These are phyloP conservation scores for Odobenus rosmarus DNA, from an alignment of 2,113 vertebrate species.

Conservation along the genomic window DNA sequence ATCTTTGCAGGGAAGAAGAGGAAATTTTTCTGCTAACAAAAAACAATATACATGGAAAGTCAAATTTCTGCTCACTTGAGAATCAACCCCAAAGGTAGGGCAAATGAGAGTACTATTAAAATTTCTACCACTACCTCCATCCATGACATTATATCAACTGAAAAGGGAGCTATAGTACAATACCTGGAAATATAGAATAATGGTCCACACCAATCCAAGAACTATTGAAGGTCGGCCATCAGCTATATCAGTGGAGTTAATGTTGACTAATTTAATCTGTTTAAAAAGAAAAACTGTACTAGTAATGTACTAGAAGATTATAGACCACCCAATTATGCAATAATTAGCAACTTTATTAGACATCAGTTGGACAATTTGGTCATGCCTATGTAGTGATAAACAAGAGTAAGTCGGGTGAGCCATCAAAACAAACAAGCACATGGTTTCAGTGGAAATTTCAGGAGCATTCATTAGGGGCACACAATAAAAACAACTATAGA, in stretches of 20 bases:
- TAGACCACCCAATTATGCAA: neutral
- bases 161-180: fast-evolving
- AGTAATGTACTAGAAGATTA: neutral
- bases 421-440: neutral
- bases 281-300: constrained; percentile 60
- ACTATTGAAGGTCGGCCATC: constrained; percentile 97
- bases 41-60: neutral
- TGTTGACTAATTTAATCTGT: constrained; percentile 99
- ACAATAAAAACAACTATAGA: neutral
- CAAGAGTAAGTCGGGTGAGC: neutral
- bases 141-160: neutral
- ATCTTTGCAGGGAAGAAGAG: neutral
- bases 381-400: neutral
- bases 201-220: constrained; percentile 97
- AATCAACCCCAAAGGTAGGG: neutral
- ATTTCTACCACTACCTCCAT: neutral
- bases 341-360: neutral
- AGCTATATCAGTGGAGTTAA: constrained; percentile 97
- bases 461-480: neutral
- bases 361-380: neutral
- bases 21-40: neutral
- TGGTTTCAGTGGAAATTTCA: neutral
- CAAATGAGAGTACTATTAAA: neutral
- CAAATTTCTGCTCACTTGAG: neutral
- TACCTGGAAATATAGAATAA: constrained; percentile 99